Percentiles rank a stretch among this genome's conserved stretches.
These are phyloP conservation scores for Furnarius figulus DNA, from an alignment of 2,113 vertebrate species.

Conservation along the genomic window DNA sequence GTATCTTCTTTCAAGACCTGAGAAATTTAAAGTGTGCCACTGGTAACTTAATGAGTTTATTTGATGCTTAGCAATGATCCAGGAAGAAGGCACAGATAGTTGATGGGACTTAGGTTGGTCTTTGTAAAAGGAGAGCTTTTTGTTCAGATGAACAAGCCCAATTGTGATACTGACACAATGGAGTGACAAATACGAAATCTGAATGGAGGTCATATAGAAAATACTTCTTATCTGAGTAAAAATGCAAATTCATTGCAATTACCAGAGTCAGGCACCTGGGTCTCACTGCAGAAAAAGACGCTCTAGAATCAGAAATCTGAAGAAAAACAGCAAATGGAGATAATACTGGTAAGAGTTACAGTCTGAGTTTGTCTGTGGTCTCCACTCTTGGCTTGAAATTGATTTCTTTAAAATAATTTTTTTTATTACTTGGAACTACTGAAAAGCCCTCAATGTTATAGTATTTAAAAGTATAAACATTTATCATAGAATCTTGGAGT, in stretches of 20 bases:
- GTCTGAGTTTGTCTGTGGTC: neutral
- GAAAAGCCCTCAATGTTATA: neutral
- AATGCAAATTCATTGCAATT: neutral
- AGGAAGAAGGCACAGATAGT: neutral
- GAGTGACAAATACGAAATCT: neutral
- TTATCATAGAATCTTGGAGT: neutral
- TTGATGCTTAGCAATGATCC: neutral
- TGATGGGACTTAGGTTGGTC: neutral
- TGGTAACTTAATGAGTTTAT: conserved; percentile 14
- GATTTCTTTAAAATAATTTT: neutral
- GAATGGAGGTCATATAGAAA: neutral
- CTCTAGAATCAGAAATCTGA: neutral
- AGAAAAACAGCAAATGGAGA: neutral
- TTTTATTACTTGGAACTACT: neutral
- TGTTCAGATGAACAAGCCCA: neutral
- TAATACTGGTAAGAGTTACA: neutral
- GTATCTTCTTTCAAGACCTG: conserved; percentile 4
- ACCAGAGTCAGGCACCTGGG: neutral
- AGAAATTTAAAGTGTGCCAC: neutral
- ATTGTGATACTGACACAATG: neutral
- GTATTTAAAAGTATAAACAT: neutral
- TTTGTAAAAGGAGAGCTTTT: conserved; percentile 9
- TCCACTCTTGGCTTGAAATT: neutral
- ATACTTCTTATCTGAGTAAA: neutral
- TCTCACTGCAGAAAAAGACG: neutral